Conservation (phyloP, 2,113 vertebrate species). For the Argyrosomus japonicus region DNA sequence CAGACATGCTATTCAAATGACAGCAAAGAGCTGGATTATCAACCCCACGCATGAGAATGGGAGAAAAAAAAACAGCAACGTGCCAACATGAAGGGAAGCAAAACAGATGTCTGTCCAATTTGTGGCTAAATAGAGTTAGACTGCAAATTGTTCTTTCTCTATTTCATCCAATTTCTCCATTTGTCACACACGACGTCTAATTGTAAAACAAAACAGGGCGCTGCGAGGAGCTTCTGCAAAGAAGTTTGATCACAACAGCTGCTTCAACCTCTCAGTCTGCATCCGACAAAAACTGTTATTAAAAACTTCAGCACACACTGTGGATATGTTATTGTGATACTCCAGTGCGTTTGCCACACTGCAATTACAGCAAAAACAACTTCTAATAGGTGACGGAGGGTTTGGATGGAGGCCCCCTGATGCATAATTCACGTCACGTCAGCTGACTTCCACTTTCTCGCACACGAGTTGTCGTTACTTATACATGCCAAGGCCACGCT, state of each 20-base stretch:
- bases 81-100: background rate
- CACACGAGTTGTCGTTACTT: conserved; percentile 5
- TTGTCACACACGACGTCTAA: conserved; percentile 34
- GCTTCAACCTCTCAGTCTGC: too few species aligned
- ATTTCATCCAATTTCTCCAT: conserved; percentile 48
- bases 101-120: conserved; percentile 59
- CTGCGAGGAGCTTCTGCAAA: conserved; percentile 2
- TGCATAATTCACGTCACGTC: conserved; percentile 51
- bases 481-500: conserved; percentile 24
- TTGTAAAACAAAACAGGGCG: conserved; percentile 22
- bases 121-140: conserved; percentile 31
- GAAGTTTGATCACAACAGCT: background rate
- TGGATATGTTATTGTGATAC: conserved; percentile 9
- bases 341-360: background rate
- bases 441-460: conserved; percentile 28
- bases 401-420: conserved; percentile 43
- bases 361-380: conserved; percentile 41
- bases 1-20: conserved; percentile 57
- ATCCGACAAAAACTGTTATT: background rate
- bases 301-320: background rate
- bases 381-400: background rate
- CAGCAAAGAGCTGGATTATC: conserved; percentile 61
- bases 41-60: background rate
- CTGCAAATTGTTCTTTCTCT: conserved; percentile 31
- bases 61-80: background rate